Conservation (phyloP, 2,113 vertebrate genomes). For the Carettochelys insculpta region DNA sequence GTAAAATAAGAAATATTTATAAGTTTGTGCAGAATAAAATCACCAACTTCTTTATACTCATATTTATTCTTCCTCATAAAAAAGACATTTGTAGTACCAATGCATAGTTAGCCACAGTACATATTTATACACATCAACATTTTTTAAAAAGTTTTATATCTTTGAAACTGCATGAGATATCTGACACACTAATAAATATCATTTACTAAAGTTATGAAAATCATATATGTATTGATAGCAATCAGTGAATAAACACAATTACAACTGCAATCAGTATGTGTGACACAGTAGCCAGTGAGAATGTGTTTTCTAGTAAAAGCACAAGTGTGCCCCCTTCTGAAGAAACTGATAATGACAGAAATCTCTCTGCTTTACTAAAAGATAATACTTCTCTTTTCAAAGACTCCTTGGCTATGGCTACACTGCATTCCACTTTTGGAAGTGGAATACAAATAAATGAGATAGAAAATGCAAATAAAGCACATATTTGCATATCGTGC, state of each 20-base stretch:
- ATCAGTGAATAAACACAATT: neutral
- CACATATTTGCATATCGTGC: too few species aligned
- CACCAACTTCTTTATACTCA: neutral
- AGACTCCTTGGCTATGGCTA: too few species aligned
- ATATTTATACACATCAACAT: neutral
- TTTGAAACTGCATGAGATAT: neutral
- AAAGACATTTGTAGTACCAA: neutral
- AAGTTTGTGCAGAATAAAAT: neutral
- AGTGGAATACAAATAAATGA: too few species aligned
- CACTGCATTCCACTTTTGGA: too few species aligned
- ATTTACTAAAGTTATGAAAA: neutral
- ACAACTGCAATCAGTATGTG: conserved; percentile 4
- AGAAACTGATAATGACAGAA: conserved; percentile 64
- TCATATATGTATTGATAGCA: neutral
- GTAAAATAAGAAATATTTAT: neutral
- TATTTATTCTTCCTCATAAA: neutral
- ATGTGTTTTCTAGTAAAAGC: conserved; percentile 62
- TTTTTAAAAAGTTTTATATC: neutral
- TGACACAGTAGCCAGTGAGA: conserved; percentile 25
- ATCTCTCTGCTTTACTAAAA: conserved; percentile 1
- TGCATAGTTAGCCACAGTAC: neutral
- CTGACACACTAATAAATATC: neutral
- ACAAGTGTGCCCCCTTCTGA: conserved; percentile 74
- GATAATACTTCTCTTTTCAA: conserved; percentile 1
- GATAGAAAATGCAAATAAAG: too few species aligned